These are phyloP conservation scores for Labeo rohita DNA, from an alignment of 2,113 vertebrate genomes.

Conservation along the genomic window DNA sequence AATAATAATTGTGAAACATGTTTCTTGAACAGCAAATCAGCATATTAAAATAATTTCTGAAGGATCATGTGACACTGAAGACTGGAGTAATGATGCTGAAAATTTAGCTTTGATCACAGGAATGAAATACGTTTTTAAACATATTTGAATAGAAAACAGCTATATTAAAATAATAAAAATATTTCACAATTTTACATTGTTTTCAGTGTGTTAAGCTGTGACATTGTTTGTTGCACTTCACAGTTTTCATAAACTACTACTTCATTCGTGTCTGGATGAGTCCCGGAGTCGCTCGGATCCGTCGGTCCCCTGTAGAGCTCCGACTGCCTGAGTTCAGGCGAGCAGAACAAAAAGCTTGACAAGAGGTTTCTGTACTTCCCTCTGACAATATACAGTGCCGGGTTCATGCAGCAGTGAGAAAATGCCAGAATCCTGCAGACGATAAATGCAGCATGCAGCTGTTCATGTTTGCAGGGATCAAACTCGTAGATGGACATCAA, in stretches of 20 bases:
- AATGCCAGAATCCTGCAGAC: constrained; percentile 71
- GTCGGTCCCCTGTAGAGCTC: not conserved
- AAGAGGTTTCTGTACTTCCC: constrained; percentile 69
- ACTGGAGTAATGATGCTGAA: no score
- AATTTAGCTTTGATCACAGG: no score
- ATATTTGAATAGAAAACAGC: no score
- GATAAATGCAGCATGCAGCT: constrained; percentile 24
- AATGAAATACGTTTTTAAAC: not conserved
- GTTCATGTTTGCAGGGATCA: constrained; percentile 29
- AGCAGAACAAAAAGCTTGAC: constrained; percentile 47
- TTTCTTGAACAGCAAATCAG: no score
- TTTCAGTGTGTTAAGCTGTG: constrained; percentile 14
- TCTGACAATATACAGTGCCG: constrained; percentile 74
- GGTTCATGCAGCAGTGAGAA: constrained; percentile 82
- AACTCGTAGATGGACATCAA: not conserved
- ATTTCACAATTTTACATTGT: not conserved
- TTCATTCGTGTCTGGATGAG: not conserved
- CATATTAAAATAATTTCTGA: no score
- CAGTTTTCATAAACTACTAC: not conserved
- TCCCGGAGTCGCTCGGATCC: constrained; percentile 49
- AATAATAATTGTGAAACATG: no score
- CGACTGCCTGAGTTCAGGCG: not conserved
- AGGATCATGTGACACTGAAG: no score
- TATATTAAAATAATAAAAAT: no score
- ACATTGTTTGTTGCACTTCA: not conserved